Evolutionary conservation across 2,888 invertebrate genomes (phyloP).

Genomic region (Isoperla grammatica): DNA sequence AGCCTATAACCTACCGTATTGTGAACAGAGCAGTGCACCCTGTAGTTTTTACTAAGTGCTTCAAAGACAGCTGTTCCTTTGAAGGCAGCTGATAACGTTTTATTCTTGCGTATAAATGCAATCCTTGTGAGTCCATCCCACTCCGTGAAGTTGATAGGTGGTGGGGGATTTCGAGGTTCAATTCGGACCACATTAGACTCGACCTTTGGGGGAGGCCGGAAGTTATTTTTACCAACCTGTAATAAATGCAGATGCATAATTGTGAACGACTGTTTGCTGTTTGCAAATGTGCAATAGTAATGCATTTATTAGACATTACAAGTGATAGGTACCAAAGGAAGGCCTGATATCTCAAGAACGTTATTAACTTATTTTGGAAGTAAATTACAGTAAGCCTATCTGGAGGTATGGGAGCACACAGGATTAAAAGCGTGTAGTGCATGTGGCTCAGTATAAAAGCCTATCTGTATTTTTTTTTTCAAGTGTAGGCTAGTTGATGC

Average conservation of each 20-base stretch:
- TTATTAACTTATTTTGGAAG: too few relatives aligned
- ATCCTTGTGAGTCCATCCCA: constrained; percentile 98
- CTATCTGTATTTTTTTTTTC: too few relatives aligned
- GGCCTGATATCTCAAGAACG: too few relatives aligned
- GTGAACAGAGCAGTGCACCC: constrained; percentile 77
- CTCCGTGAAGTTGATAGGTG: constrained; percentile 91
- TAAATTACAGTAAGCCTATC: too few relatives aligned
- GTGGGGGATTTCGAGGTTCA: constrained; percentile 96
- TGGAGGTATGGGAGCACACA: too few relatives aligned
- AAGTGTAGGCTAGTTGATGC: too few relatives aligned
- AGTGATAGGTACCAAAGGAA: too few relatives aligned
- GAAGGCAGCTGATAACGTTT: constrained; percentile 86
- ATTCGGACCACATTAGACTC: constrained; percentile 97
- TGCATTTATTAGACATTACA: too few relatives aligned
- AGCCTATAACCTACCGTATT: constrained; percentile 70
- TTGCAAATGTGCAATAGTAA: too few relatives aligned
- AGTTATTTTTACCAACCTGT: constrained; percentile 97
- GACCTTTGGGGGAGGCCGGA: constrained; percentile 97
- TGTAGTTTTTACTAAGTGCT: constrained; percentile 87
- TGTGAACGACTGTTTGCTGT: too few relatives aligned
- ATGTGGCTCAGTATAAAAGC: too few relatives aligned
- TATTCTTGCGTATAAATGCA: constrained; percentile 93
- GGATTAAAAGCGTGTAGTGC: too few relatives aligned
- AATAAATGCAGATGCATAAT: constrained; percentile 37
- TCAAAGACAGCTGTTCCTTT: constrained; percentile 78